Percentiles rank a stretch among this genome's conserved stretches.
Conservation (phyloP, 2,888 invertebrate genomes). For the Drosophila cracens region DNA sequence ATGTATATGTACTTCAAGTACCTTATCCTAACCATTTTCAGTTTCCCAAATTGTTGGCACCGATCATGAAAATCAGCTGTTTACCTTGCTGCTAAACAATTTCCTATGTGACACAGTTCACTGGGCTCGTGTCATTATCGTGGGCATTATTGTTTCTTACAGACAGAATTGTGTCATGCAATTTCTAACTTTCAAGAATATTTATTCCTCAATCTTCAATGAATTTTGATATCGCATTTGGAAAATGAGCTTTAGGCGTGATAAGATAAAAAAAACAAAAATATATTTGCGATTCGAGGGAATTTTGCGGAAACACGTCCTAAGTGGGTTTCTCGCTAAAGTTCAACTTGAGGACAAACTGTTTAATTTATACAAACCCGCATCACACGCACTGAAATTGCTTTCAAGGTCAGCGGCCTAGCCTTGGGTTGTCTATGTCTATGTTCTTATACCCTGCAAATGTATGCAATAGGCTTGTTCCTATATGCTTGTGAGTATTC, state of each 20-base stretch:
- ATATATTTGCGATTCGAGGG: neutral
- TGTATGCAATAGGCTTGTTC: neutral
- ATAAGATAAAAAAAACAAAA: neutral
- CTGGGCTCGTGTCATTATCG: neutral
- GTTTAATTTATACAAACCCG: neutral
- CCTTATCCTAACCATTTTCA: neutral
- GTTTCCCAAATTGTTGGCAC: neutral
- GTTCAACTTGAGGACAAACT: neutral
- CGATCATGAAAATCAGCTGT: neutral
- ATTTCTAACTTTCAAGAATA: neutral
- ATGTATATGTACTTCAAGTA: neutral
- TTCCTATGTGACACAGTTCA: neutral
- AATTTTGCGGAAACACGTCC: neutral
- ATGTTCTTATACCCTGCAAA: neutral
- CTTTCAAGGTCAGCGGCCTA: slow-evolving; percentile 8
- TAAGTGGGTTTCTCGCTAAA: neutral
- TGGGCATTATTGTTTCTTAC: neutral
- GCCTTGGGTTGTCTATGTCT: neutral
- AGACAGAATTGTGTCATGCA: neutral
- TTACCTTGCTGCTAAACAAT: neutral
- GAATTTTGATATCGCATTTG: neutral
- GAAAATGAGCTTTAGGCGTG: neutral
- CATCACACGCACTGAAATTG: neutral
- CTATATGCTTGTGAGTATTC: neutral
- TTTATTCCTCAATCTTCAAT: neutral